These are phyloP conservation scores for Sarcophilus harrisii DNA, from an alignment of 2,797 vertebrate genomes.

Conservation along the genomic window DNA sequence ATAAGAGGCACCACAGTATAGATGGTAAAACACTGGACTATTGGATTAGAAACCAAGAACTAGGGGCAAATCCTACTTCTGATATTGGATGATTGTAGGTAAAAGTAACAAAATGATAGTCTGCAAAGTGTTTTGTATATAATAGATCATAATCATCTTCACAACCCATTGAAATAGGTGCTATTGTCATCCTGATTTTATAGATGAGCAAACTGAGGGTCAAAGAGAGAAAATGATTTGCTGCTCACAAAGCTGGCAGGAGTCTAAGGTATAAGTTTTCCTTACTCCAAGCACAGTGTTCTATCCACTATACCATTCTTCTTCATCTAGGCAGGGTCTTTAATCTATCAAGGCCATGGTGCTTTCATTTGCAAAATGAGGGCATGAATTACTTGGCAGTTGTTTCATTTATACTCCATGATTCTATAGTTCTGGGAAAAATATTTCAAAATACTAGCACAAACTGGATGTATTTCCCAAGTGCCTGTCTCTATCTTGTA, in stretches of 20 bases:
- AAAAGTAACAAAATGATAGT: neutral
- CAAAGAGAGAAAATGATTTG: neutral
- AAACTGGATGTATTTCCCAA: neutral
- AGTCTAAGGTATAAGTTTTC: neutral
- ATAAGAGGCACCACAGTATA: neutral
- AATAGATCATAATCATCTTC: neutral
- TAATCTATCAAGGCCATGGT: neutral
- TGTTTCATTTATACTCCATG: neutral
- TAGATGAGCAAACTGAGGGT: neutral
- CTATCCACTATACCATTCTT: neutral
- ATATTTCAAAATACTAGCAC: neutral
- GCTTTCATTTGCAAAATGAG: neutral
- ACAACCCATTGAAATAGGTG: neutral
- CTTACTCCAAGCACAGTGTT: neutral
- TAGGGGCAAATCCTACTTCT: neutral
- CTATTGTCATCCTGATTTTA: neutral
- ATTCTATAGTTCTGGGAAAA: neutral
- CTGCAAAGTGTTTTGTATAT: neutral
- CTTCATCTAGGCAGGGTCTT: neutral
- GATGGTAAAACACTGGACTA: neutral
- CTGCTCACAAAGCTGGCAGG: neutral
- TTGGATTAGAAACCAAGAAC: neutral
- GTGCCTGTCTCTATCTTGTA: neutral
- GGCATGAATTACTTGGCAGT: neutral
- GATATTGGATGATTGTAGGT: neutral